Percentiles rank a stretch among this genome's conserved stretches.
Evolutionary conservation across 2,113 vertebrate genomes (phyloP).

Genomic region (Amblyopsis rosae): DNA sequence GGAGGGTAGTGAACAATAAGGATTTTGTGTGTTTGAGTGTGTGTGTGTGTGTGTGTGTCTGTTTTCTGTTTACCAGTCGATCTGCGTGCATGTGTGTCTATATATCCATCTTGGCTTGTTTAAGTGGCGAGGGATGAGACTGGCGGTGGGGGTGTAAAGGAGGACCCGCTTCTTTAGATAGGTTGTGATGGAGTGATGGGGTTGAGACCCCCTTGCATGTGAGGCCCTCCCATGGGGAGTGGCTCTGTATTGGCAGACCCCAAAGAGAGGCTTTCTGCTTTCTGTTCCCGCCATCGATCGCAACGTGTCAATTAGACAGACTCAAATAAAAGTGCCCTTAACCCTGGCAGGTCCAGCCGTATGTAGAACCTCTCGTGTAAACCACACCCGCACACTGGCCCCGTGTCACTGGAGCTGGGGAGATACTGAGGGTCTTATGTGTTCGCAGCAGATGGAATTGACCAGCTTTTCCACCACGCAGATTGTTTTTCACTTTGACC

Average conservation of each 20-base stretch:
- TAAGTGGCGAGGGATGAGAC: slow-evolving; percentile 29
- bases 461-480: slow-evolving; percentile 50
- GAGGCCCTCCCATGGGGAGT: slow-evolving; percentile 54
- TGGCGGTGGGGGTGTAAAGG: slow-evolving; percentile 31
- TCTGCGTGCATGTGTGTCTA: slow-evolving; percentile 26
- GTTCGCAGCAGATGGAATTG: slow-evolving; percentile 42
- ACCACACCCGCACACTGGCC: slow-evolving; percentile 53
- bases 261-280: slow-evolving; percentile 71
- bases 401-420: slow-evolving; percentile 51
- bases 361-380: slow-evolving; percentile 59
- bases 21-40: slow-evolving; percentile 69
- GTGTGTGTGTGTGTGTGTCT: slow-evolving; percentile 30
- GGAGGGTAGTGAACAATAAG: slow-evolving; percentile 70
- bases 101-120: slow-evolving; percentile 48
- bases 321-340: slow-evolving; percentile 74
- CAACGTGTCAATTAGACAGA: slow-evolving; percentile 73
- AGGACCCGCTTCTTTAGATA: slow-evolving; percentile 54
- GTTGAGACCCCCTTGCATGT: slow-evolving; percentile 49
- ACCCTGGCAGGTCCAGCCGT: slow-evolving; percentile 44
- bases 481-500: slow-evolving; percentile 72
- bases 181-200: slow-evolving; percentile 68
- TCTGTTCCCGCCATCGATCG: slow-evolving; percentile 72
- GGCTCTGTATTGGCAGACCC: slow-evolving; percentile 63
- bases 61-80: slow-evolving; percentile 43
- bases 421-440: slow-evolving; percentile 46